A percentile compares a stretch with the other conserved stretches of the same genome.
These are phyloP conservation scores for Crepidodera aurea DNA, from an alignment of 2,888 invertebrate genomes.

Conservation along the genomic window DNA sequence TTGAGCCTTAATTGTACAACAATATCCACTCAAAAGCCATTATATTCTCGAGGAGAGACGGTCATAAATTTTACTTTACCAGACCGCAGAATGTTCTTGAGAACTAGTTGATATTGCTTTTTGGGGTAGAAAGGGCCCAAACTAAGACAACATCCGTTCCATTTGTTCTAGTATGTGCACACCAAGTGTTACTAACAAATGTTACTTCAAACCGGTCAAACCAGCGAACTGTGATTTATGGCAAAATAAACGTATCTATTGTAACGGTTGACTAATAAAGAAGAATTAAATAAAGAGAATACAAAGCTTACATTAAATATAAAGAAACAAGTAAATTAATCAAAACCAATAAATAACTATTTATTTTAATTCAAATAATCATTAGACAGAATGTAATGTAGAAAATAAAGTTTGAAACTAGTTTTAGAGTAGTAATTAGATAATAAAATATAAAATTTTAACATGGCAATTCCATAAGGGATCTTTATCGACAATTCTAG, in stretches of 20 bases:
- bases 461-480: too few relatives aligned
- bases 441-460: too few relatives aligned
- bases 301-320: too few relatives aligned
- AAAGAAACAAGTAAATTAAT: too few relatives aligned
- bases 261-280: too few relatives aligned
- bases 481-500: too few relatives aligned
- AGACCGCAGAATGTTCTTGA: slow-evolving; percentile 41
- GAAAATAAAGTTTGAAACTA: too few relatives aligned
- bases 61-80: slow-evolving; percentile 39
- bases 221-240: slow-evolving; percentile 21
- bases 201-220: slow-evolving; percentile 28
- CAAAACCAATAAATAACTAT: too few relatives aligned
- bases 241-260: slow-evolving; percentile 6
- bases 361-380: too few relatives aligned
- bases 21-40: slow-evolving; percentile 40
- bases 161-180: slow-evolving; percentile 31
- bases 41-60: slow-evolving; percentile 34
- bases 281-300: too few relatives aligned
- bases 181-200: slow-evolving; percentile 39
- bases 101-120: slow-evolving; percentile 35
- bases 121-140: slow-evolving; percentile 24
- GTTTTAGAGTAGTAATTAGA: too few relatives aligned
- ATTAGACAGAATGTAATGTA: too few relatives aligned
- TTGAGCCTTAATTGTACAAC: slow-evolving; percentile 35
- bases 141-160: slow-evolving; percentile 39